phyloP scores from a whole-genome alignment of 2,888 invertebrate species.

The Teleogryllus oceanicus region DNA sequence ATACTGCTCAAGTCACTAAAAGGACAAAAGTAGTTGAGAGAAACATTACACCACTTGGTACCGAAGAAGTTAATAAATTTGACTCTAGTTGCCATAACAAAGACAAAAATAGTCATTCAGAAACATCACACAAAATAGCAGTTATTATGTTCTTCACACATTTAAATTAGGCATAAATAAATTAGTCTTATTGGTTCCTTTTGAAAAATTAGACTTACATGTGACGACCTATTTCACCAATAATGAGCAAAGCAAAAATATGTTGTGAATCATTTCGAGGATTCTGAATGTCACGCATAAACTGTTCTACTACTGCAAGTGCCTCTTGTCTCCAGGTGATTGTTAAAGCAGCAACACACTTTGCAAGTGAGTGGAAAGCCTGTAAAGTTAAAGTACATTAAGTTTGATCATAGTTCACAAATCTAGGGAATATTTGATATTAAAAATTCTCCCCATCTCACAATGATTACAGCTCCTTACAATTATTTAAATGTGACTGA shows the following conservation, averaged over 20 bases:
- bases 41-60: neutral
- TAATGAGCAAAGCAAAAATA: conserved; percentile 88
- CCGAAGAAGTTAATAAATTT: neutral
- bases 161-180: too few relatives aligned
- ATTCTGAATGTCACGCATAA: conserved; percentile 68
- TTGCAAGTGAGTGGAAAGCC: conserved; percentile 93
- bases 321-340: conserved; percentile 72
- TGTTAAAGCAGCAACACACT: conserved; percentile 92
- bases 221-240: conserved; percentile 95
- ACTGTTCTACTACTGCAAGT: conserved; percentile 60
- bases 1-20: conserved; percentile 74
- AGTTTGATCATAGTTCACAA: too few relatives aligned
- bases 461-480: too few relatives aligned
- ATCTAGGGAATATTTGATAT: too few relatives aligned
- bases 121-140: too few relatives aligned
- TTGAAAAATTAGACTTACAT: conserved; percentile 59
- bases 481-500: too few relatives aligned
- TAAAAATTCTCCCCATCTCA: too few relatives aligned
- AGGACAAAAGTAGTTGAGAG: neutral
- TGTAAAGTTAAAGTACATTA: conserved; percentile 40
- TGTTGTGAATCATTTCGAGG: conserved; percentile 74
- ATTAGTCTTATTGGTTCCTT: neutral
- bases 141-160: too few relatives aligned
- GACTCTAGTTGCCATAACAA: neutral
- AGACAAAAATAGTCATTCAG: neutral